Base-by-base conservation (phyloP, 2,113 vertebrate genomes). In the Abramis brama region DNA sequence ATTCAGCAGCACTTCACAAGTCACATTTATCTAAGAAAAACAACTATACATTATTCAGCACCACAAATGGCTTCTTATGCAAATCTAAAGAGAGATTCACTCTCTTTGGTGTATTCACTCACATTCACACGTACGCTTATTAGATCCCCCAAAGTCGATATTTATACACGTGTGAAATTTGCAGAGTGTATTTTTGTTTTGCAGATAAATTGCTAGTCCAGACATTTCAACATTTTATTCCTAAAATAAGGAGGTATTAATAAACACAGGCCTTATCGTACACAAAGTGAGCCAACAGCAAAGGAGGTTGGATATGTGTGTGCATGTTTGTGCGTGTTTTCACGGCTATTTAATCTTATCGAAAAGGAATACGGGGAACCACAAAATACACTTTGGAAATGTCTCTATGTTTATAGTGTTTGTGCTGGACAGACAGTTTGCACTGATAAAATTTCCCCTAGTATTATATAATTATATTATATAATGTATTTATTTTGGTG, bases 21-120 rank as follows among this genome's bases (percentile, higher is more conserved):
- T 79, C 55, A 78, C 43, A 80, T 86, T 87, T 86, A 86, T 90
- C 79, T 64, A 79, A 86, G 73, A 88, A 90, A 87, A 89, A 91
- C 88, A 88, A 45, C 30, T 45, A 84, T 89, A 36, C 83, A 90
- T 90, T 90, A 91, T 91, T 89, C 87, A 90, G 39, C 70, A 47
- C 59, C 70, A 47, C n/a, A 79, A 89, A 86, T 83, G 30, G 45
- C 33, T 85, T 84, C 81, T 66, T 86, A 68, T 84, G 64, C 79
- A 82, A 85, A 59, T 86, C 57, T 64, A 33, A 84, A 80, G 12
- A 77, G 62, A 79, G 57, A 47, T 59, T 60, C 30, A 68, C 27
- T 15, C 59, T n/a, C 82, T 47, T 64, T 39, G 45, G 75, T 45
- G 60, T 83, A 25, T 76, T 68, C n/a, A 33, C 25, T 71, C 59